Evolutionary conservation across 2,113 vertebrate species (phyloP).

Genomic region (Helogale parvula): DNA sequence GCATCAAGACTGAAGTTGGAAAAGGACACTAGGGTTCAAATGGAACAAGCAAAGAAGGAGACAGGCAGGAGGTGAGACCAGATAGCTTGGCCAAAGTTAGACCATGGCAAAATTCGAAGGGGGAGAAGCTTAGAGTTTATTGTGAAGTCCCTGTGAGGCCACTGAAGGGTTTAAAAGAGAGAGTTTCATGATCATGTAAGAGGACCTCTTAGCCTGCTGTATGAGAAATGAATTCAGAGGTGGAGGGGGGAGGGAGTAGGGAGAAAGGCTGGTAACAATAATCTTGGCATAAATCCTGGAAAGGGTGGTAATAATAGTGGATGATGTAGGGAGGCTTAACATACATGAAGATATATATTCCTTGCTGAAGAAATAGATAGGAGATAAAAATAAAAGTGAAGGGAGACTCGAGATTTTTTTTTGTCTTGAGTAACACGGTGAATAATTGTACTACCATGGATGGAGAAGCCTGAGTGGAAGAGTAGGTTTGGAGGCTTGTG

Average conservation of each 20-base stretch:
- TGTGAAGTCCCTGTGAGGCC: neutral
- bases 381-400: neutral
- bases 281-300: neutral
- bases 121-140: neutral
- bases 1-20: neutral
- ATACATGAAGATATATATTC: neutral
- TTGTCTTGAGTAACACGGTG: neutral
- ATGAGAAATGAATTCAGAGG: neutral
- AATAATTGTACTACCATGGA: neutral
- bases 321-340: neutral
- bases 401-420: neutral
- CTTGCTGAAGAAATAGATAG: neutral
- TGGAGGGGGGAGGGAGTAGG: neutral
- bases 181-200: neutral
- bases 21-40: neutral
- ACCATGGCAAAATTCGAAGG: neutral
- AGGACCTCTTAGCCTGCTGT: neutral
- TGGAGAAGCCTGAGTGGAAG: neutral
- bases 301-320: neutral
- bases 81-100: too few relatives aligned
- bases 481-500: neutral
- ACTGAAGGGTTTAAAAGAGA: neutral
- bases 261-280: neutral
- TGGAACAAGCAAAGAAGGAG: neutral
- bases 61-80: too few relatives aligned